Base-by-base conservation (phyloP, 2,113 vertebrate genomes). In the Thryonomys swinderianus region DNA sequence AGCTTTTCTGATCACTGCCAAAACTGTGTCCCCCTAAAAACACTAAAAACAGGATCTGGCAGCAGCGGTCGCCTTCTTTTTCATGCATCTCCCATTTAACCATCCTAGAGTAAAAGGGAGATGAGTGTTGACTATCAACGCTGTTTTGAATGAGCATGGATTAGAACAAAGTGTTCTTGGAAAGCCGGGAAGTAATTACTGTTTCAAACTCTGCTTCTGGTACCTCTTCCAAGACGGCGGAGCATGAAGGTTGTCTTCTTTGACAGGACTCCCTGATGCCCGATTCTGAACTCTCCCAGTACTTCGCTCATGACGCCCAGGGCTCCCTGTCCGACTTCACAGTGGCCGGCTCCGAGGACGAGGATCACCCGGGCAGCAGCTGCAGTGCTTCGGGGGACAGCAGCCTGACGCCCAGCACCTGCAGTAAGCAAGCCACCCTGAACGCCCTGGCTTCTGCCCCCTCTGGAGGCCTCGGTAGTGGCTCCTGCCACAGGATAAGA, bases 221-320 rank as follows among this genome's bases (percentile, higher is more conserved):
- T 1, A 0, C 4, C 0, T 45, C 69, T 23, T 25, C 78, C 79
- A 30, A 93, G 66, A 82, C n/a, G 30, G 23, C 10, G 0, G 30
- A 80, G 61, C 83, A 82, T 42, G 4, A n/a, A 2, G 53, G 0
- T 34, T 42, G 34, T 81, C 95, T 96, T 67, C 88, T 93, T 90
- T 98, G 96, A 98, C 99, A 99, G 99, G 99, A 98, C 4, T 99
- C 99, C 0, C 96, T 99, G 80, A 99, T 98, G 95, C 99, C 99
- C 0, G 99, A 99, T 96, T 91, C 98, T 0, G 99, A 99, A 64
- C 98, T 99, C 71, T 99, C 99, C 64, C 99, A 99, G 87, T 99
- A 99, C 98, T 99, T 99, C 92, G 97, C 98, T 0, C 98, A 99
- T 0, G 98, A 99, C 0, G 45, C 96, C 34, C 96, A 98, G 0